These are phyloP conservation scores for Aphaenogaster ashmeadi DNA, from an alignment of 1,140 invertebrate species.

Conservation along the genomic window DNA sequence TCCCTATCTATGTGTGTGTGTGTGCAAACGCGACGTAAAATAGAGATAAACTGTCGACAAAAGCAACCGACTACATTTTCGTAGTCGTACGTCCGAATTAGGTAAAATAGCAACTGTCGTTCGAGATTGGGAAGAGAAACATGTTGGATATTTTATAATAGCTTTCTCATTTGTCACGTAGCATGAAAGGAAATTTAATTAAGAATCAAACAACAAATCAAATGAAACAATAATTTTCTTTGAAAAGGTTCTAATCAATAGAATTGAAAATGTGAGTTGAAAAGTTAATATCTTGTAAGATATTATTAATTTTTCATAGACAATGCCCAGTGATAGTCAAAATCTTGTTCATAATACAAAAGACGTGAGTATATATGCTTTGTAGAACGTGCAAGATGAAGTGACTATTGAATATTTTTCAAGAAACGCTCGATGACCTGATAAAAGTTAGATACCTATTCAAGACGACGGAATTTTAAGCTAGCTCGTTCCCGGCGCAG, in stretches of 20 bases:
- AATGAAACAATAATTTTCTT: background rate
- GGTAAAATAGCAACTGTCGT: background rate
- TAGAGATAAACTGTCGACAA: background rate
- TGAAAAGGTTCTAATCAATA: background rate
- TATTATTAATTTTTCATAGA: background rate
- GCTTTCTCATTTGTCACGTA: background rate
- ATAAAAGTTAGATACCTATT: constrained; percentile 56
- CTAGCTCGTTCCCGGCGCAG: constrained; percentile 1
- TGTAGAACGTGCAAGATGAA: background rate
- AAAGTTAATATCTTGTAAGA: background rate
- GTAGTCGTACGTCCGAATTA: background rate
- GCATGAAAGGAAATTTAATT: background rate
- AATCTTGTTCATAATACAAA: background rate
- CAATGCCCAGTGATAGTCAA: background rate
- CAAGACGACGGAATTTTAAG: constrained; percentile 54
- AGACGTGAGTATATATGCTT: background rate
- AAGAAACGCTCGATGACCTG: constrained; percentile 25
- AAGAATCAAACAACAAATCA: background rate
- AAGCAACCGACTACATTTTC: background rate
- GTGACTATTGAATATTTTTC: constrained; percentile 25
- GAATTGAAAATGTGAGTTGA: background rate
- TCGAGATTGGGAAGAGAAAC: background rate
- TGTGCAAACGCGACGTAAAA: constrained; percentile 7
- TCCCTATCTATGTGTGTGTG: background rate
- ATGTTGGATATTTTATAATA: background rate